Evolutionary conservation across 2,888 invertebrate species (phyloP).

Genomic region (Clostera curtula): DNA sequence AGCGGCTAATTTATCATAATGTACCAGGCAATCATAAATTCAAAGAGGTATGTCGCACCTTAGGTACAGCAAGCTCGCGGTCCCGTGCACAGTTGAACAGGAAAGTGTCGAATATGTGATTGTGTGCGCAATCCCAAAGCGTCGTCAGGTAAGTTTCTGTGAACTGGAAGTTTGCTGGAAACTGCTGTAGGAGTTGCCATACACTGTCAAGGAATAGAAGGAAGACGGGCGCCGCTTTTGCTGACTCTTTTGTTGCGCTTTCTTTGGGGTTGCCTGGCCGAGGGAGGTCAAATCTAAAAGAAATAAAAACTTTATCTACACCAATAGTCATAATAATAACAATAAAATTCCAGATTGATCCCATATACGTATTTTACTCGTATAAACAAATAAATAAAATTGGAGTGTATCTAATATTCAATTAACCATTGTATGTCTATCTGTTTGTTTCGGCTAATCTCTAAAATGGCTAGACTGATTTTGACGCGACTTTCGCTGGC

Average conservation of each 20-base stretch:
- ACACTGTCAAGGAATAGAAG: constrained; percentile 94
- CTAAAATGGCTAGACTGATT: too few relatives aligned
- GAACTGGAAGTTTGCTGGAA: constrained; percentile 92
- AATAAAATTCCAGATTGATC: too few relatives aligned
- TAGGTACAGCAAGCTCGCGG: constrained; percentile 77
- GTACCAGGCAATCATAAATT: background rate
- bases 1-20: too few relatives aligned
- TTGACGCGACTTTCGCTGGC: too few relatives aligned
- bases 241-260: constrained; percentile 32
- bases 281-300: constrained; percentile 79
- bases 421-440: too few relatives aligned
- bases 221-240: constrained; percentile 85
- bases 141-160: constrained; percentile 94
- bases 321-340: too few relatives aligned
- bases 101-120: constrained; percentile 94
- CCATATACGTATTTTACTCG: too few relatives aligned
- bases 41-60: constrained; percentile 55
- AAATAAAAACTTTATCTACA: too few relatives aligned
- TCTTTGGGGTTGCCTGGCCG: constrained; percentile 74
- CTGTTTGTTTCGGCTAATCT: too few relatives aligned
- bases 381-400: too few relatives aligned
- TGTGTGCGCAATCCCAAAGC: constrained; percentile 91
- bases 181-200: constrained; percentile 93
- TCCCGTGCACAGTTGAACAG: constrained; percentile 91
- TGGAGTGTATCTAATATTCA: too few relatives aligned